Base-by-base conservation (phyloP, 2,888 invertebrate genomes). In the Serripes groenlandicus region DNA sequence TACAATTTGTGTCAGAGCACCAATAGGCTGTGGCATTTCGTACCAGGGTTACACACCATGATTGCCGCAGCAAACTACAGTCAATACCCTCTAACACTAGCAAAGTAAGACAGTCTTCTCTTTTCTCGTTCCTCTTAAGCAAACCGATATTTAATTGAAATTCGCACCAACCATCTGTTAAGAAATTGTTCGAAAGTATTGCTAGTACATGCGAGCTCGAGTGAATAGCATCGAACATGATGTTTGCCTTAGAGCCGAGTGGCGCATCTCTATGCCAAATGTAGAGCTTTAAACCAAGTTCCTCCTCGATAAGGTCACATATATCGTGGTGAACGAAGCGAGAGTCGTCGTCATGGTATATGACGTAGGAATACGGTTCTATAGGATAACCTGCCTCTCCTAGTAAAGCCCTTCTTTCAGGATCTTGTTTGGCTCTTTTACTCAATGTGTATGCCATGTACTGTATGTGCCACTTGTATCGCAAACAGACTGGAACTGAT, bases 141-240 rank as follows among this genome's bases (percentile, higher is more conserved):
- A 80, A n/a, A 18, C 79, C 64, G 5, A 88, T 32, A 9, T 62
- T 62, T 15, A 87, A 23, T 54, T 87, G 79, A 72, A 87, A 87
- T 15, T 81, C 62, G 78, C 87, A 87, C 85, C 85, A 87, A 9
- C 77, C 64, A 42, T 81, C 68, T 35, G 75, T 81, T 9, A 82
- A 54, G 52, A 88, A 86, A 49, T 75, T 58, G 21, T 78, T 66
- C 0, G 88, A 86, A 28, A 88, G 58, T 26, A 88, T 28, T 15
- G 82, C 66, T 3, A 85, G 60, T 37, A 86, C 70, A 23, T 74
- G 60, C 21, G 71, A 71, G 42, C 85, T 84, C 1, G 64, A 58
- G 32, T 85, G 58, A 11, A 88, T 83, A 11, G 68, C 81, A 5
- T 78, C 71, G 4, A 75, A 60, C 23, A 85, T 84, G 18, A 79